Evolutionary conservation across 2,888 invertebrate species (phyloP).

Genomic region (Myathropa florea): DNA sequence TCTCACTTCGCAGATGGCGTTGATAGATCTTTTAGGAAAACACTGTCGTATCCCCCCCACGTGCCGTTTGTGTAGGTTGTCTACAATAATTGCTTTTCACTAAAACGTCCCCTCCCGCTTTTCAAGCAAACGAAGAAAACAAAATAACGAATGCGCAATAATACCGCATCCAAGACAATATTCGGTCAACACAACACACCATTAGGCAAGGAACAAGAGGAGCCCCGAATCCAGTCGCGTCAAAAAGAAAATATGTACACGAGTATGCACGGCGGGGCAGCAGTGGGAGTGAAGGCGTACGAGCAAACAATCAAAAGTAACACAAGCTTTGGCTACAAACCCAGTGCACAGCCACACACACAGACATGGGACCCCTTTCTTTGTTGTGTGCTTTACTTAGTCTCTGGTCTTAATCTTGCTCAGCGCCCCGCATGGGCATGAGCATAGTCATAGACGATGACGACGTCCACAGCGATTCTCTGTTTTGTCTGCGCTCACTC

Average conservation of each 20-base stretch:
- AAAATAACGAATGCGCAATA: not conserved
- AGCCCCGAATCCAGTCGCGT: constrained; percentile 31
- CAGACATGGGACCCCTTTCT: not conserved
- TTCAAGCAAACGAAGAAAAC: not conserved
- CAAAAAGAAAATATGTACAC: constrained; percentile 37
- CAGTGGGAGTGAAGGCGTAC: constrained; percentile 37
- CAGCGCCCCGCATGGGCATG: not conserved
- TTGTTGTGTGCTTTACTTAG: constrained; percentile 8
- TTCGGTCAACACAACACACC: constrained; percentile 14
- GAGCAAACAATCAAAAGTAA: constrained; percentile 62
- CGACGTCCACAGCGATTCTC: constrained; percentile 1
- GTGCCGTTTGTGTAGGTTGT: not conserved
- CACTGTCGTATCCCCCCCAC: not conserved
- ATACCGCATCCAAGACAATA: constrained; percentile 3
- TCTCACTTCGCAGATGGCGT: not conserved
- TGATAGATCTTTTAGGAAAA: not conserved
- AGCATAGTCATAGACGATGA: not conserved
- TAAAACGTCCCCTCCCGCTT: not conserved
- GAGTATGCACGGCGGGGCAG: not conserved
- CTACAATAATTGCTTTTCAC: not conserved
- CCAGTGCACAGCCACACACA: constrained; percentile 2
- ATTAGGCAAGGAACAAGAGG: constrained; percentile 33
- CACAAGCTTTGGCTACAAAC: constrained; percentile 51
- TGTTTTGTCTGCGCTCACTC: constrained; percentile 23
- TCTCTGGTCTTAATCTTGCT: not conserved